Base-by-base conservation (phyloP, 2,888 invertebrate species). In the Hydraecia micacea region DNA sequence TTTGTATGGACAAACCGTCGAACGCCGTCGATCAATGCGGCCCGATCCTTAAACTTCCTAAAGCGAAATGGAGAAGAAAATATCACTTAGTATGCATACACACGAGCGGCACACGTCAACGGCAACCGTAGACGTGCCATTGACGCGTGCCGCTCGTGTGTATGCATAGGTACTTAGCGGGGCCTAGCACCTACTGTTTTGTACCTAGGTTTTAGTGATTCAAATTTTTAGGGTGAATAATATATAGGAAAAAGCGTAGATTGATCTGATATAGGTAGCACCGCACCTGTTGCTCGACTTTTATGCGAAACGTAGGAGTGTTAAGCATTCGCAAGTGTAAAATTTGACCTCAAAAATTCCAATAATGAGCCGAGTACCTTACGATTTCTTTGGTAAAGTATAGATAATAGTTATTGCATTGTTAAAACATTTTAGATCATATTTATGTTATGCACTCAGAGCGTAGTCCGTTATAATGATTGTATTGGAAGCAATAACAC, bases 401-500 rank as follows among this genome's bases (percentile, higher is more conserved):
- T 73, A 52, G 58, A 66, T 77, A 74, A 69, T 82, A 83, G 32
- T 46, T 88, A 83, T 80, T 80, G 73, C 77, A 86, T 86, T 87
- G 86, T 87, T 83, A 88, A 75, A 74, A 77, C 76, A 85, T 87
- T 86, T 87, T 87, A 81, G 81, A 87, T 81, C 49, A 81, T 87
- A 86, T 81, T 86, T 87, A 74, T 69, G 81, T 88, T 88, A 80
- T 86, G 89, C 89, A 89, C 88, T 80, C 70, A 73, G 65, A 86
- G 78, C 77, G 85, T 85, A 84, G 86, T 73, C 77, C 77, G 67
- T 81, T 80, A 71, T 75, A 49, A 69, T 32, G 67, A 84, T 79
- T 86, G 80, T 85, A 87, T 87, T 85, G 83, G 83, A 92, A 94
- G 94, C 94, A 94, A 94, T 94, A 94, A 91, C 79, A 86, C 68